Percentiles rank a stretch among this genome's conserved stretches.
phyloP scores from a whole-genome alignment of 2,888 invertebrate species.

The Notodonta ziczac region DNA sequence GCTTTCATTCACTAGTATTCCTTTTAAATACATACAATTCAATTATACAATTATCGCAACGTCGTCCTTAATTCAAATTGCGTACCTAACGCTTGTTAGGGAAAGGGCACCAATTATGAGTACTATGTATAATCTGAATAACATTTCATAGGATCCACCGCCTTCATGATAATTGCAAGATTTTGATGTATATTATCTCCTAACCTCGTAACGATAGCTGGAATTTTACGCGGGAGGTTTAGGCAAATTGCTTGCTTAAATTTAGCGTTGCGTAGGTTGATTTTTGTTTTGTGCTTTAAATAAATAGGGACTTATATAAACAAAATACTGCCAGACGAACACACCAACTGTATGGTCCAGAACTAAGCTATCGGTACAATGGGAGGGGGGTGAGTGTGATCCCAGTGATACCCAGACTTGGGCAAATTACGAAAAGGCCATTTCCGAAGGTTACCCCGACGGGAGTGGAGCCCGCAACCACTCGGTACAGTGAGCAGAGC shows the following conservation, averaged over 20 bases:
- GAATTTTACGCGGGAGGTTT: not conserved
- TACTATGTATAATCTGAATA: not conserved
- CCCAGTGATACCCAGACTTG: too few relatives aligned
- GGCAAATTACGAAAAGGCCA: too few relatives aligned
- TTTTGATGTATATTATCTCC: not conserved
- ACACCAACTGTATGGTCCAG: too few relatives aligned
- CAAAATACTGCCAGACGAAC: too few relatives aligned
- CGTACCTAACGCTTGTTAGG: not conserved
- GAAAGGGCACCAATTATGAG: not conserved
- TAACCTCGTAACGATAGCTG: not conserved
- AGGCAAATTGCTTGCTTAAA: not conserved
- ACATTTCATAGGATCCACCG: not conserved
- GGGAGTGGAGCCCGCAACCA: too few relatives aligned
- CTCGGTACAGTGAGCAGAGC: too few relatives aligned
- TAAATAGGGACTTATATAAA: too few relatives aligned
- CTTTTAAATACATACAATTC: not conserved
- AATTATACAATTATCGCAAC: not conserved
- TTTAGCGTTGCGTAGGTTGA: not conserved
- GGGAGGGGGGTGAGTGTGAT: too few relatives aligned
- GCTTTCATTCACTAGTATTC: too few relatives aligned
- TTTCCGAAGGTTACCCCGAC: too few relatives aligned
- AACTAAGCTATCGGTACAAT: too few relatives aligned
- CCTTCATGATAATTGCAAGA: not conserved
- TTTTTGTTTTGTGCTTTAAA: too few relatives aligned
- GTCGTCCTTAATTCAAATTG: not conserved